A percentile compares a stretch with the other conserved stretches of the same genome.
These are phyloP conservation scores for Monochamus saltuarius DNA, from an alignment of 1,140 invertebrate genomes.

Conservation along the genomic window DNA sequence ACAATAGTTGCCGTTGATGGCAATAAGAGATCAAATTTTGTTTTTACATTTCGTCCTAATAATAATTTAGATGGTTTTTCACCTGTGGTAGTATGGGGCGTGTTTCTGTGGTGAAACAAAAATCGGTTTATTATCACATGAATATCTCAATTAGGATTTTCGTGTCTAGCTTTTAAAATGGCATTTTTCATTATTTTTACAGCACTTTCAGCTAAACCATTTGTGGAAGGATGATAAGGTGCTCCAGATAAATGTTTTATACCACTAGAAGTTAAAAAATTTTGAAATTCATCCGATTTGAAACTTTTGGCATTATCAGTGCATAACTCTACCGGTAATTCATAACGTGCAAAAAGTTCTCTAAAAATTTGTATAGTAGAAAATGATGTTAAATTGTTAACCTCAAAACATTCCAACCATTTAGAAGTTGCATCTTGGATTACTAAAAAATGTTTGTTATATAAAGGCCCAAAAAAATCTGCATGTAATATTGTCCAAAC, in stretches of 20 bases:
- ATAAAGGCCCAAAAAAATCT: constrained; percentile 46
- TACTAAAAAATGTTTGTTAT: constrained; percentile 34
- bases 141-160: background rate
- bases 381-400: constrained; percentile 27
- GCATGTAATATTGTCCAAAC: constrained; percentile 48
- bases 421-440: constrained; percentile 42
- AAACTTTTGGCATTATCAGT: constrained; percentile 28
- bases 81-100: constrained; percentile 22
- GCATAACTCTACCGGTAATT: constrained; percentile 21
- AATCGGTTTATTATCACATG: constrained; percentile 15
- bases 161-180: background rate
- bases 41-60: constrained; percentile 13
- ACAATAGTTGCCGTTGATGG: background rate
- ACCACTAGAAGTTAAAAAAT: constrained; percentile 20
- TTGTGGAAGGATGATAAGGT: constrained; percentile 19
- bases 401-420: constrained; percentile 39
- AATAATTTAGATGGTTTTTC: constrained; percentile 22
- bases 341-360: constrained; percentile 24
- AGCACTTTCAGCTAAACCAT: constrained; percentile 15
- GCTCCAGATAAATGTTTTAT: constrained; percentile 2
- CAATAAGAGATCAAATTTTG: constrained; percentile 20
- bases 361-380: constrained; percentile 24
- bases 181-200: constrained; percentile 22
- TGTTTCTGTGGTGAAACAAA: constrained; percentile 24
- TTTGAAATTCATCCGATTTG: constrained; percentile 27